These are phyloP conservation scores for Carassius auratus DNA, from an alignment of 2,113 vertebrate species.

Conservation along the genomic window DNA sequence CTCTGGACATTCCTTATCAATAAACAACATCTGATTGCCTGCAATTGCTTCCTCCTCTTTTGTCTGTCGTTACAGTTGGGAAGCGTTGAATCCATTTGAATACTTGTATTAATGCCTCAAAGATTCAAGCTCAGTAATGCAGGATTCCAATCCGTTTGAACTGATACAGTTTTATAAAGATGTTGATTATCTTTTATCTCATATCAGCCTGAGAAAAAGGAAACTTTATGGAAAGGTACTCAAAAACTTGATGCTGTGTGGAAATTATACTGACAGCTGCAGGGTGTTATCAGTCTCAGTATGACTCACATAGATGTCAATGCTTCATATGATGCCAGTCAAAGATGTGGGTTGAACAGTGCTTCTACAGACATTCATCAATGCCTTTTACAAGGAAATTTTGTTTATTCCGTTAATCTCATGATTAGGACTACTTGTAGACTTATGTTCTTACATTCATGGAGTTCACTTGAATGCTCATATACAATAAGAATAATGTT, in stretches of 20 bases:
- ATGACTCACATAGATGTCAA: constrained; percentile 22
- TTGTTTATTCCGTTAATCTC: neutral
- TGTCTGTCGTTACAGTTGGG: too few relatives aligned
- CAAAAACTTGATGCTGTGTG: neutral
- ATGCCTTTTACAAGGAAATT: neutral
- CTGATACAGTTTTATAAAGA: neutral
- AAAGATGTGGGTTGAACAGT: neutral
- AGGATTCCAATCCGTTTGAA: neutral
- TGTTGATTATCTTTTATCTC: neutral
- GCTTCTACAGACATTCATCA: neutral
- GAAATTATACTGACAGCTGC: constrained; percentile 1
- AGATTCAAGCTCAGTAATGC: too few relatives aligned
- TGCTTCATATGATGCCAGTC: neutral
- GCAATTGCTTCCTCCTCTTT: too few relatives aligned
- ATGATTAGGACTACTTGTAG: neutral
- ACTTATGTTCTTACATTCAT: too few relatives aligned
- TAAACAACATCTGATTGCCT: too few relatives aligned
- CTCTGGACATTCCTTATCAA: too few relatives aligned
- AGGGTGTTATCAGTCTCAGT: constrained; percentile 15
- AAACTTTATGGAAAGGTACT: neutral
- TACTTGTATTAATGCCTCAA: neutral
- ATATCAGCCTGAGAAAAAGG: neutral
- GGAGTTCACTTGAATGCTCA: too few relatives aligned
- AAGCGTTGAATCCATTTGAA: neutral
- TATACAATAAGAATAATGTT: too few relatives aligned